These are phyloP conservation scores for Malthinus flaveolus DNA, from an alignment of 2,888 invertebrate species.

Conservation along the genomic window DNA sequence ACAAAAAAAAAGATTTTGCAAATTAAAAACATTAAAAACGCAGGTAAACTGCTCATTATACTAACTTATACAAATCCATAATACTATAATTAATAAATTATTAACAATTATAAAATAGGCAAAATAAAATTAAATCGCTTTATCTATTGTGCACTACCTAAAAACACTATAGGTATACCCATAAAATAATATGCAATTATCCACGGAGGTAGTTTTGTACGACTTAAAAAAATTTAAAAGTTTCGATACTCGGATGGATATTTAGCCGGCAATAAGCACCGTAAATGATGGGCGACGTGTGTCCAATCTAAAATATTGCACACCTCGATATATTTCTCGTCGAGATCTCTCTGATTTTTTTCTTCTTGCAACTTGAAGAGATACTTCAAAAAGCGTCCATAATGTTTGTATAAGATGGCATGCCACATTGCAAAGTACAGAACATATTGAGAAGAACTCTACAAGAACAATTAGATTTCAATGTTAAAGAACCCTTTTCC, in stretches of 20 bases:
- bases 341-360: constrained; percentile 72
- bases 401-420: constrained; percentile 75
- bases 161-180: no score
- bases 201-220: no score
- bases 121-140: no score
- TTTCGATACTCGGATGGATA: constrained; percentile 71
- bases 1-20: no score
- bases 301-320: constrained; percentile 71
- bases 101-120: no score
- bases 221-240: constrained; percentile 60
- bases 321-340: constrained; percentile 68
- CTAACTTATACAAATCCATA: no score
- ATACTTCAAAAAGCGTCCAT: constrained; percentile 80
- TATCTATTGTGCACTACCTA: no score
- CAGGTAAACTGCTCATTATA: no score
- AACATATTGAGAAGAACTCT: constrained; percentile 50
- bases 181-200: no score
- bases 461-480: constrained; percentile 19
- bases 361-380: constrained; percentile 80
- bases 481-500: constrained; percentile 7
- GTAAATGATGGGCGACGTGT: constrained; percentile 63
- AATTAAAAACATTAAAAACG: no score
- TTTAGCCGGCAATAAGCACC: constrained; percentile 64
- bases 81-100: no score
- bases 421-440: constrained; percentile 83